These are phyloP conservation scores for Thera obeliscata DNA, from an alignment of 2,888 invertebrate species.

Conservation along the genomic window DNA sequence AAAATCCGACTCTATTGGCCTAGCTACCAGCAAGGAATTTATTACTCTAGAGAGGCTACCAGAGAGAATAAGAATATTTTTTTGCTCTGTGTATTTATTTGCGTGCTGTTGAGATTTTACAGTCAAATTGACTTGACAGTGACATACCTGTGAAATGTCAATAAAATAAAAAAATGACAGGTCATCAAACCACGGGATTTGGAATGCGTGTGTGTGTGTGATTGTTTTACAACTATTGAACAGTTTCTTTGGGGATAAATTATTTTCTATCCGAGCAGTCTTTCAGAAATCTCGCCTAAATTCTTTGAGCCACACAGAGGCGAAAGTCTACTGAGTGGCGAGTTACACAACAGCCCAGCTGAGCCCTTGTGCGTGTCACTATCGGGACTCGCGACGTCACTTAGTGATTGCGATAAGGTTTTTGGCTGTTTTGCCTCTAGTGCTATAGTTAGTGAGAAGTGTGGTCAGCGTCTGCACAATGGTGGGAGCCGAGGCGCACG, in stretches of 20 bases:
- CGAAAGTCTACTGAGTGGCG: constrained; percentile 15
- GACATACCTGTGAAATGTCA: neutral
- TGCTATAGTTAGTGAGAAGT: constrained; percentile 31
- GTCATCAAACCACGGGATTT: constrained; percentile 62
- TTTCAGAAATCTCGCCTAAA: neutral
- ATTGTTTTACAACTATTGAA: constrained; percentile 54
- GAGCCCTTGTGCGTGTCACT: constrained; percentile 60
- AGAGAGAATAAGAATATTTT: too few relatives aligned
- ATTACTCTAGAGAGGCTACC: too few relatives aligned
- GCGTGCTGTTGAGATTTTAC: too few relatives aligned
- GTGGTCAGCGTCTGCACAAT: constrained; percentile 50
- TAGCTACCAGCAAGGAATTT: too few relatives aligned
- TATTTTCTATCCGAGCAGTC: constrained; percentile 29
- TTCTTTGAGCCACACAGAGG: neutral
- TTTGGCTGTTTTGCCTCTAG: constrained; percentile 41
- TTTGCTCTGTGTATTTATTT: too few relatives aligned
- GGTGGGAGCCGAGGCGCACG: constrained; percentile 76
- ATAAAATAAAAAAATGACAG: constrained; percentile 45
- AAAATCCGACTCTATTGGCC: too few relatives aligned
- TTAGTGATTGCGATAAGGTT: constrained; percentile 51
- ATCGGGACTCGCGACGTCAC: constrained; percentile 58
- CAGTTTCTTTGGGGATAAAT: constrained; percentile 52
- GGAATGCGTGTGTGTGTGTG: constrained; percentile 53
- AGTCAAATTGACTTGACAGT: neutral
- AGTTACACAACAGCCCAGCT: constrained; percentile 37